Evolutionary conservation across 2,888 invertebrate genomes (phyloP), one percentile per base, ranked within the genome.

Genomic region (Hofmannophila pseudospretella): DNA sequence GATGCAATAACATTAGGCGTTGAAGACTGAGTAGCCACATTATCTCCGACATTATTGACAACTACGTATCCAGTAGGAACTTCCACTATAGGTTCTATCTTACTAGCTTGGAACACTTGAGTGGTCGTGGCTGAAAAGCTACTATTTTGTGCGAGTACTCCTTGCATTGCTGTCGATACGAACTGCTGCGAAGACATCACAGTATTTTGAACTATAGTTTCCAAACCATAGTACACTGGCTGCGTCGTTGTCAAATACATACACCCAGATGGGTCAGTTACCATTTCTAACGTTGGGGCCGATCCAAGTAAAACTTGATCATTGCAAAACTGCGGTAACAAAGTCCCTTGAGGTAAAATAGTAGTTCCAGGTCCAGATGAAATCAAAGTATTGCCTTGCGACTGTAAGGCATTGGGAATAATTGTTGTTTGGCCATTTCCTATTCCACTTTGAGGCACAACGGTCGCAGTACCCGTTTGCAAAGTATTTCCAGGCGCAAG

Each of bases 141-240:
- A 57, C 94, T 94, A 57, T 93, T 93, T 54, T 93, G 92, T 36
- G 94, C 93, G 19, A 94, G 82, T 2, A 94, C 92, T 29, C 94
- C 94, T 43, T 93, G 94, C 86, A 94, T 92, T 3, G 94, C 91
- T 1, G 93, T 93, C 2, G 94, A 92, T 9, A 95, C 91, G 63
- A 94, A 94, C 62, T 95, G 95, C 63, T 94, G 94, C 12, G 94
- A 94, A n/a, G 94, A 94, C 94, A 95, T 94, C 0, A 95, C 94
- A 3, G 95, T 95, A 59, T 95, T 95, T 70, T 94, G 94, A 2
- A 95, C 95, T 36, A 95, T 94, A 0, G 95, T 95, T 77, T 95
- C 95, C 45, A 95, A 84, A 0, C 94, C 94, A 54, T 94, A 94
- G 58, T 94, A 94, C 56, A 95, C 91, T 3, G 94, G 94, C 54